Percentiles rank a stretch among this genome's conserved stretches.
Evolutionary conservation across 2,888 invertebrate genomes (phyloP).

Genomic region (Drosophila villosipedis): DNA sequence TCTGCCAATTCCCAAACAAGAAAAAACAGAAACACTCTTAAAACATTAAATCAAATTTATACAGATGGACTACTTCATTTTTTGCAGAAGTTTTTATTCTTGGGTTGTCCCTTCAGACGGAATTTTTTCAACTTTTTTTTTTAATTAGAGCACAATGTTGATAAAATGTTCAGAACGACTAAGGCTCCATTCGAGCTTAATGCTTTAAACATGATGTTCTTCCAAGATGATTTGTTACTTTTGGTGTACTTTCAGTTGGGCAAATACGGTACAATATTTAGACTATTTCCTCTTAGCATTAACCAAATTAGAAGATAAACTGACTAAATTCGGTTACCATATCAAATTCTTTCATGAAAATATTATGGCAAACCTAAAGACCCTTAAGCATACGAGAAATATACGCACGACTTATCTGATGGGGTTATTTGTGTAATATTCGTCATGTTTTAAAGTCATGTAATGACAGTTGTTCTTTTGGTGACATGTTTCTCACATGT

Average conservation of each 20-base stretch:
- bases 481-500: slow-evolving; percentile 53
- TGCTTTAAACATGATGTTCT: slow-evolving; percentile 76
- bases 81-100: slow-evolving; percentile 40
- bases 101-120: slow-evolving; percentile 53
- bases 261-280: slow-evolving; percentile 76
- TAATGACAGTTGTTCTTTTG: slow-evolving; percentile 62
- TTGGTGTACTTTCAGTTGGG: slow-evolving; percentile 79
- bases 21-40: background rate
- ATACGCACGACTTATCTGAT: slow-evolving; percentile 66
- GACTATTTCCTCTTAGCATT: slow-evolving; percentile 79
- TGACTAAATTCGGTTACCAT: slow-evolving; percentile 79
- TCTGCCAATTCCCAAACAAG: background rate
- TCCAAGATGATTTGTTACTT: slow-evolving; percentile 51
- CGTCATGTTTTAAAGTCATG: background rate
- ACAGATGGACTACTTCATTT: too few relatives aligned
- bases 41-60: too few relatives aligned
- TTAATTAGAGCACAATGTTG: slow-evolving; percentile 57
- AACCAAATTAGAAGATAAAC: slow-evolving; percentile 71
- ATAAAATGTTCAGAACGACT: slow-evolving; percentile 40
- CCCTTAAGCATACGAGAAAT: slow-evolving; percentile 69
- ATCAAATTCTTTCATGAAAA: slow-evolving; percentile 76
- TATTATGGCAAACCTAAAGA: slow-evolving; percentile 64
- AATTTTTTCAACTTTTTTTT: slow-evolving; percentile 59
- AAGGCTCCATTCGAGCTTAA: slow-evolving; percentile 64
- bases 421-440: slow-evolving; percentile 67